Evolutionary conservation across 2,797 vertebrate species (phyloP), one percentile per base, ranked within the genome.

Genomic region (Eospalax fontanierii): DNA sequence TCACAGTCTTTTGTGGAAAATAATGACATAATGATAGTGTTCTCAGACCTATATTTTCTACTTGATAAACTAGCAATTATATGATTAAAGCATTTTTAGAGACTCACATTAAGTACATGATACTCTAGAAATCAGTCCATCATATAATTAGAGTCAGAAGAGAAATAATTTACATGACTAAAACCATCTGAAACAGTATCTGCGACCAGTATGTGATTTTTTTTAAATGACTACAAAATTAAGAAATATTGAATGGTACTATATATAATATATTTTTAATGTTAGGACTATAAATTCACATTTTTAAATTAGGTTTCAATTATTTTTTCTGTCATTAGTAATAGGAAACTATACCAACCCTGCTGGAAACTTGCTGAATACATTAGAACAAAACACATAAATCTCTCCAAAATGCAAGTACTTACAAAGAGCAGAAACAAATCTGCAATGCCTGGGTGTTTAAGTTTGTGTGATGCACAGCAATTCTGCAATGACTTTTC

Each of bases 41-140:
- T 97, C 98, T 97, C 93, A 97, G 95, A 95, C 94, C 94, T 97
- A 93, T 80, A 96, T 98, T 98, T 95, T 97, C 97, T 97, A 95
- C 84, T 92, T 94, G 66, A 97, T 97, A 97, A 98, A 97, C 95
- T 96, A 97, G 95, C 90, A 98, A 98, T 98, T 98, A 97, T 84
- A 95, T 97, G 79, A 98, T 98, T 96, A 98, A 89, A 96, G 96
- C 97, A 95, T 97, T 80, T 95, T 96, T 95, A 91, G 82, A 97
- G 97, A 94, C 86, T 96, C 87, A 71, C 96, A 97, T 97, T 97
- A 97, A 96, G 84, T 97, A 93, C 54, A 96, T 80, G 97, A 96
- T 96, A 97, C 91, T 96, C 89, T 94, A 97, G 93, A 97, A 98
- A 95, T 95, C 92, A 90, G 90, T 97, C 96, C 95, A 74, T 90